Evolutionary conservation across 1,140 invertebrate genomes (phyloP), one percentile per base, ranked within the genome.

Genomic region (Calliopsis andreniformis): DNA sequence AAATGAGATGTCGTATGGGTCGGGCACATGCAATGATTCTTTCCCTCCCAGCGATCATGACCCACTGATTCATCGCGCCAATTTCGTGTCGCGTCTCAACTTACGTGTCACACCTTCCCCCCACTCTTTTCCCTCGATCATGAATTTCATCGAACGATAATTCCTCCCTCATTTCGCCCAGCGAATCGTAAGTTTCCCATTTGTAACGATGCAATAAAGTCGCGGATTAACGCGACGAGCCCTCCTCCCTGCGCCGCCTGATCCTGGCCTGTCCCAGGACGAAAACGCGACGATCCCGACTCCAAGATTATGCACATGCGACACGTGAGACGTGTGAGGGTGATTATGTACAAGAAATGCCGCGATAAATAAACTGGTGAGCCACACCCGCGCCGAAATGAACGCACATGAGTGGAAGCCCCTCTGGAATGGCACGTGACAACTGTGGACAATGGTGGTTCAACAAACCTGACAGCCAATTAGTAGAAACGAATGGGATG

Each of bases 391-490:
- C 73, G 81, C 73, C 67, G 59, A 85, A 84, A 72, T 78, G 69
- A 80, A 80, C 78, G 28, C 53, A 75, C 56, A 63, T 79, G 82
- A 79, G 63, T 83, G 47, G n/a, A 84, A 84, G 82, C 78, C 69
- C 81, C 49, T 18, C 23, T 63, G n/a, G 47, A 53, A 68, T 78
- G 56, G 30, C 39, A 76, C 71, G 68, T 80, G 66, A 87, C 28
- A 20, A 55, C 63, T 83, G 77, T 49, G 78, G 76, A 66, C 55
- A 51, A 78, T 71, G 78, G 32, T 82, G 86, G n/a, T n/a, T 89
- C 87, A 89, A 87, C 84, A 86, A 88, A 87, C 84, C 88, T 87
- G 85, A 86, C 88, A 90, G 88, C 89, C 88, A 86, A 89, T 91
- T 90, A 88, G 87, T 88, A 86, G 51, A 20, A 75, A 63, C 32